Conservation (phyloP, 2,888 invertebrate species). For the Gibbula magus region DNA sequence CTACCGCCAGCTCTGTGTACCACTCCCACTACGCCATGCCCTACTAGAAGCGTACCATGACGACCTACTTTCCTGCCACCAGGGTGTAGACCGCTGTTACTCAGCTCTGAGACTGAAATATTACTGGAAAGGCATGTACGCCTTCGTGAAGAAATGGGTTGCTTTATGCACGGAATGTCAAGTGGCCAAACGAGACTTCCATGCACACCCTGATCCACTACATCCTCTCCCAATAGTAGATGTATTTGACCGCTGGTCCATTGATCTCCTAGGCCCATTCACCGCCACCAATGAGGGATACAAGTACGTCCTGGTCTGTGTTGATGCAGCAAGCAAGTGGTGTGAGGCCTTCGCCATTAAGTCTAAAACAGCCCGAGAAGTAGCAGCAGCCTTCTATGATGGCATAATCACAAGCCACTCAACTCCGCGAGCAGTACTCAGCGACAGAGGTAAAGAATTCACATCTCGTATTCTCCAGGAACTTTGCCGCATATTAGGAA, state of each 20-base stretch:
- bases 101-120: constrained; percentile 30
- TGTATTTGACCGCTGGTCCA: constrained; percentile 27
- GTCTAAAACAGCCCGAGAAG: constrained; percentile 9
- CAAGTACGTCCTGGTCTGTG: constrained; percentile 4
- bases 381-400: constrained; percentile 13
- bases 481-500: constrained; percentile 11
- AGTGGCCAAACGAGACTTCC: constrained; percentile 5
- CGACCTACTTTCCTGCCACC: neutral
- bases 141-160: constrained; percentile 29
- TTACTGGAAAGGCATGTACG: too few relatives aligned
- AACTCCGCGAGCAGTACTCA: constrained; percentile 27
- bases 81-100: too few relatives aligned
- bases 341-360: constrained; percentile 26
- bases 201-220: constrained; percentile 25
- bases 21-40: constrained; percentile 28
- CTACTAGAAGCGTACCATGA: constrained; percentile 37
- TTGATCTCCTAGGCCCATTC: constrained; percentile 35
- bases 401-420: constrained; percentile 36
- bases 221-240: constrained; percentile 25
- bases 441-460: constrained; percentile 41
- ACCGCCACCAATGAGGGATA: neutral
- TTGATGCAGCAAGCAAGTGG: constrained; percentile 11
- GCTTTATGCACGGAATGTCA: constrained; percentile 31
- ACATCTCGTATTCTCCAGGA: constrained; percentile 29
- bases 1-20: constrained; percentile 16